These are phyloP conservation scores for Sebastes nivosus DNA, from an alignment of 2,797 vertebrate species.

Conservation along the genomic window DNA sequence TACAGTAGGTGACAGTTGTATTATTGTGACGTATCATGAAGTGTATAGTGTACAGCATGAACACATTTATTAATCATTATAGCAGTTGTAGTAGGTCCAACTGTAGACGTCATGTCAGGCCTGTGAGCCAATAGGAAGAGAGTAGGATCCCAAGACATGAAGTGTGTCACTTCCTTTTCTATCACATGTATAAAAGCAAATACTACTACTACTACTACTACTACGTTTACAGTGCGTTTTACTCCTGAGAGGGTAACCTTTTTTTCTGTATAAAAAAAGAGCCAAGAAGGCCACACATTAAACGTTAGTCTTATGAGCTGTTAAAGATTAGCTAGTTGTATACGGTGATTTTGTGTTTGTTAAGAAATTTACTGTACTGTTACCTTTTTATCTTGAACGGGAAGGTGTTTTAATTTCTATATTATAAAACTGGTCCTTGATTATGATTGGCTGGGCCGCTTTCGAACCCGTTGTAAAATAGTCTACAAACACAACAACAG, in stretches of 20 bases:
- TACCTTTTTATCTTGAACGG: not conserved
- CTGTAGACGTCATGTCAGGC: not conserved
- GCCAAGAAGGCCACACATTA: not conserved
- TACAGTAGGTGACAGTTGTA: not conserved
- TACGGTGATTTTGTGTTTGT: not conserved
- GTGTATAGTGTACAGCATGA: not conserved
- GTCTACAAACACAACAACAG: too few species aligned
- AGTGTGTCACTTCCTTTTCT: not conserved
- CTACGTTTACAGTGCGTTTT: not conserved
- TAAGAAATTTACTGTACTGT: not conserved
- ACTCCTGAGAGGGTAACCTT: not conserved
- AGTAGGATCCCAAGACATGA: not conserved
- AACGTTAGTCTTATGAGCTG: not conserved
- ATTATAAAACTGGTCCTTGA: not conserved
- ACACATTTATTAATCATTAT: not conserved
- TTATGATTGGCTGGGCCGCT: too few species aligned
- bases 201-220: too few species aligned
- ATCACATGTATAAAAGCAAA: not conserved
- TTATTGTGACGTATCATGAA: not conserved
- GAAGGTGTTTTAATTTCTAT: not conserved
- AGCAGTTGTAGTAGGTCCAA: not conserved
- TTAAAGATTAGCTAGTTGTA: not conserved
- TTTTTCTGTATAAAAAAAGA: not conserved
- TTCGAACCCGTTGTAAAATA: too few species aligned
- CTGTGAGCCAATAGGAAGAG: not conserved